Evolutionary conservation across 1,140 invertebrate species (phyloP).

Genomic region (Hyles vespertilio): DNA sequence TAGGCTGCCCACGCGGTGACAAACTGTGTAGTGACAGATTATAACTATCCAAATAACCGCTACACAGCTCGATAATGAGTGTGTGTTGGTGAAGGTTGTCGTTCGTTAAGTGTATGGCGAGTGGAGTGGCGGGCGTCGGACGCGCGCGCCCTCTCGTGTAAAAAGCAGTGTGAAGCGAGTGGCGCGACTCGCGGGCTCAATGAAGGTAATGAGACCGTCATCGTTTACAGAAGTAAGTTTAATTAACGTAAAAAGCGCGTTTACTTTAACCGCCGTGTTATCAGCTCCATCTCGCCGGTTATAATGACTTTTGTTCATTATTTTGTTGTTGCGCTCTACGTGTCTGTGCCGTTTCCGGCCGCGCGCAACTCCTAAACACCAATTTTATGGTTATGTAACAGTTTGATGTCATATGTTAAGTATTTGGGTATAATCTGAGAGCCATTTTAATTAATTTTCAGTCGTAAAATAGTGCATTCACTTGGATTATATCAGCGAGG

Average conservation of each 20-base stretch:
- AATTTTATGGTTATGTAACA: conserved; percentile 63
- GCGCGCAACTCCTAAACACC: conserved; percentile 38
- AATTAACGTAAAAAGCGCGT: conserved; percentile 73
- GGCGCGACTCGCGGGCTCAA: conserved; percentile 25
- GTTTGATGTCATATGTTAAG: conserved; percentile 37
- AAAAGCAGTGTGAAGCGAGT: too few relatives aligned
- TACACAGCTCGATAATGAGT: too few relatives aligned
- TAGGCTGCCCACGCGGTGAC: background rate
- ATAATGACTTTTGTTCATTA: conserved; percentile 72
- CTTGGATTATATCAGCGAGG: conserved; percentile 32
- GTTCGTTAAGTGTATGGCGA: too few relatives aligned
- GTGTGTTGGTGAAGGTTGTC: too few relatives aligned
- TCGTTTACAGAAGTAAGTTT: conserved; percentile 72
- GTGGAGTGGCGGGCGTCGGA: too few relatives aligned
- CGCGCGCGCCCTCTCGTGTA: too few relatives aligned
- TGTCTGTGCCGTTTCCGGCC: conserved; percentile 57
- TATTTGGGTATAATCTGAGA: conserved; percentile 33
- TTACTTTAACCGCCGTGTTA: conserved; percentile 63
- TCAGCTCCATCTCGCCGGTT: conserved; percentile 59
- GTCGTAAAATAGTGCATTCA: conserved; percentile 31
- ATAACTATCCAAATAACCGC: too few relatives aligned
- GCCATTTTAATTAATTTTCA: conserved; percentile 47
- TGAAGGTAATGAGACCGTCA: conserved; percentile 59
- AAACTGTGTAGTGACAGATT: too few relatives aligned
- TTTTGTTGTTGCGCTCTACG: conserved; percentile 59